Evolutionary conservation across 2,797 vertebrate species (phyloP).

Genomic region (Pseudochirops corinnae): DNA sequence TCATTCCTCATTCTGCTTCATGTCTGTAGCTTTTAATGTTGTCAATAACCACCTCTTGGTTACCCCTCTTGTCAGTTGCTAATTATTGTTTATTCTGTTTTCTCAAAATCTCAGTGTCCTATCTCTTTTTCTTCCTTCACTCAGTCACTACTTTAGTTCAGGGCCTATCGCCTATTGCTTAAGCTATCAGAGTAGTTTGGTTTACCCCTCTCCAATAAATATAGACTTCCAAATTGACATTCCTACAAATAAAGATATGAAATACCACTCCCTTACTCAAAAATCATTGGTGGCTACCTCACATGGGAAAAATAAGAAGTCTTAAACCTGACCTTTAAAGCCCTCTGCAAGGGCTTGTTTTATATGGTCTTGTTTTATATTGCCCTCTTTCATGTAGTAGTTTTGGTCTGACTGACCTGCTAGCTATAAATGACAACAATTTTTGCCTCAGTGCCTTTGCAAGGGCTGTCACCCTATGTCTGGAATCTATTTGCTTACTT

Average conservation of each 20-base stretch:
- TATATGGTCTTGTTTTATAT: neutral
- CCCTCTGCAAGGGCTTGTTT: neutral
- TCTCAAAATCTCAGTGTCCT: neutral
- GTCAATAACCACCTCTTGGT: neutral
- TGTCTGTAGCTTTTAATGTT: neutral
- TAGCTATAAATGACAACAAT: neutral
- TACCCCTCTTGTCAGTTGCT: neutral
- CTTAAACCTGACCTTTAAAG: neutral
- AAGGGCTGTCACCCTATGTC: neutral
- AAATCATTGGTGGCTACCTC: neutral
- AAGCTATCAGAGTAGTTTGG: neutral
- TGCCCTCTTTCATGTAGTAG: neutral
- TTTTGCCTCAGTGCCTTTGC: neutral
- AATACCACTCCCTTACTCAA: neutral
- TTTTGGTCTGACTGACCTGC: neutral
- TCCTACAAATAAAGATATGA: neutral
- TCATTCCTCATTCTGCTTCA: neutral
- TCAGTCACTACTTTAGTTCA: neutral
- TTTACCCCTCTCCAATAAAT: neutral
- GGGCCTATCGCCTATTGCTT: neutral
- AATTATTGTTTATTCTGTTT: neutral
- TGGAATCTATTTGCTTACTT: neutral
- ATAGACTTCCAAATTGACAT: neutral
- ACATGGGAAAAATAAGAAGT: neutral
- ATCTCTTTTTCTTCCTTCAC: neutral